These are phyloP conservation scores for Smutsia temminckii DNA, from an alignment of 2,797 vertebrate genomes.

Conservation along the genomic window DNA sequence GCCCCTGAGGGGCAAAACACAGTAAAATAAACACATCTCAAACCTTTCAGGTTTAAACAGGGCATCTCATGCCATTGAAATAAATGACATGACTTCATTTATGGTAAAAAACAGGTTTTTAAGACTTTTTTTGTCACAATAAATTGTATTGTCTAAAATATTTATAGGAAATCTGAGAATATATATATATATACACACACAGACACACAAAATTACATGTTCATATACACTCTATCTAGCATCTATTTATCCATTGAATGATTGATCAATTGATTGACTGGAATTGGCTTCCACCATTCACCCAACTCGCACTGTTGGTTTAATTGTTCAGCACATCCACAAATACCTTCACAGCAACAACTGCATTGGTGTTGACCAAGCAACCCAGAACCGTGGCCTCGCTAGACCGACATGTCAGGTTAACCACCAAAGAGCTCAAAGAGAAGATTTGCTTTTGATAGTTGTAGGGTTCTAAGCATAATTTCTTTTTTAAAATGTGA, in stretches of 20 bases:
- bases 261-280: not conserved
- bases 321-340: not conserved
- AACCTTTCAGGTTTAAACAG: not conserved
- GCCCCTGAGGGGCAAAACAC: not conserved
- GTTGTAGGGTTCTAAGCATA: not conserved
- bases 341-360: not conserved
- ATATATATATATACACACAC: not conserved
- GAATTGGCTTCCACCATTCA: not conserved
- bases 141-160: conserved; percentile 33
- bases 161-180: not conserved
- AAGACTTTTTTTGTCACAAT: not conserved
- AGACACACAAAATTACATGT: not conserved
- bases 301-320: not conserved
- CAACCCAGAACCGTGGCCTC: not conserved
- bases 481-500: not conserved
- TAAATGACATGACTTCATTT: not conserved
- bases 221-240: not conserved
- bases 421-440: not conserved
- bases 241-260: not conserved
- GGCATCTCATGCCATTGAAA: not conserved
- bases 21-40: not conserved
- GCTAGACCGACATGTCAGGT: not conserved
- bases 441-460: not conserved
- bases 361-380: not conserved
- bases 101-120: not conserved